Evolutionary conservation across 37 sponge, comb jelly and placozoan genomes (phyloP), one percentile per base, ranked within the genome.

Genomic region (Theonella swinhoei): DNA sequence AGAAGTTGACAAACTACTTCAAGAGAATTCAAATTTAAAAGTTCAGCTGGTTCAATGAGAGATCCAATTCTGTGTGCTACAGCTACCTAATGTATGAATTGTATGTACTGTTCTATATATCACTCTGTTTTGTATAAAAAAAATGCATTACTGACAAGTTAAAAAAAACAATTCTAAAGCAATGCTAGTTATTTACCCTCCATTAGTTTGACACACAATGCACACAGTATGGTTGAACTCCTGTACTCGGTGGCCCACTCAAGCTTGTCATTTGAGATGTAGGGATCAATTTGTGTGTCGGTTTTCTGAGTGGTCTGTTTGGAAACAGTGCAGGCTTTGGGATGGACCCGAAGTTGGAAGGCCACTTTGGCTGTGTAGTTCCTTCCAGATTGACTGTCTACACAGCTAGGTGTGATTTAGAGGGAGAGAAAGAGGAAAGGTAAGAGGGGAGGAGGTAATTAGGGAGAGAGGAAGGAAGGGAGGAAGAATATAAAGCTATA

Each of bases 181-280:
- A n/a, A n/a, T n/a, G n/a, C n/a, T n/a, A n/a, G n/a, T n/a, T n/a
- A n/a, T n/a, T n/a, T n/a, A n/a, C n/a, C n/a, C 54, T 47, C 54
- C 14, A 47, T 47, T 47, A 47, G 54, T 47, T 7, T 17, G 54
- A 75, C 61, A n/a, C 54, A 47, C 14, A 89, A 64, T 22, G 79
- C 85, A 79, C 32, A 73, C 68, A 83, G 68, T 36, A 79, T 71
- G 74, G 67, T 79, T 7, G 90, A 78, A 0, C 39, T 81, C 28
- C 72, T 69, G 38, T 77, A 59, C n/a, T 73, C 78, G 0, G 90
- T 89, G 17, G 90, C 68, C 90, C 90, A 89, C 62, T 83, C 85
- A 0, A 83, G 41, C 39, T 77, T 72, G 29, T 54, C 32, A 39
- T 83, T 79, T 20, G 79, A 3, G 39, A 83, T 64, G 0, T 72